These are phyloP conservation scores for Ernsta delagoae DNA, from an alignment of 2,888 invertebrate species.

Conservation along the genomic window DNA sequence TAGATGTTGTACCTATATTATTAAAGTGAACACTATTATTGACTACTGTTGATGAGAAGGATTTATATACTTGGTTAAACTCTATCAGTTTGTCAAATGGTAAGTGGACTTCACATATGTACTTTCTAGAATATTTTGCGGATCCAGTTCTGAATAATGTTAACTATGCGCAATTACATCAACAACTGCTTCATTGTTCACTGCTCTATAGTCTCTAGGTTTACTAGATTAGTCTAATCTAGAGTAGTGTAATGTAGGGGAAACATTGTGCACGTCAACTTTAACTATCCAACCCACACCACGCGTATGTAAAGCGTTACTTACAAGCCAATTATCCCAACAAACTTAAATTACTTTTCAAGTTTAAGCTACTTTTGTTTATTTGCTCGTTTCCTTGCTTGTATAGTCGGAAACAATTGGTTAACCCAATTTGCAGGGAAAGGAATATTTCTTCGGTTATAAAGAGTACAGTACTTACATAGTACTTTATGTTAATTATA, in stretches of 20 bases:
- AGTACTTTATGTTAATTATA: neutral
- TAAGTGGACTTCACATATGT: no score
- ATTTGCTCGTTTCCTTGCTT: neutral
- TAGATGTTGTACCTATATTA: no score
- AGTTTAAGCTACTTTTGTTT: conserved; percentile 5
- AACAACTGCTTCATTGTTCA: no score
- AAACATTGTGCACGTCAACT: neutral
- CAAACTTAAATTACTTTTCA: conserved; percentile 10
- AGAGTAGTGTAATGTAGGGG: neutral
- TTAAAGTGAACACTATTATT: no score
- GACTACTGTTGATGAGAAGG: no score
- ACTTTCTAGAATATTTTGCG: no score
- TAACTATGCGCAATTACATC: no score
- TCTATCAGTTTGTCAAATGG: no score
- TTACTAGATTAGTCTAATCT: neutral
- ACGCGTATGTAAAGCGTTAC: neutral
- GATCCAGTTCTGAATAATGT: no score
- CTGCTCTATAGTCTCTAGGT: neutral
- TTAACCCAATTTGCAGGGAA: neutral
- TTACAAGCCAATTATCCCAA: conserved; percentile 8
- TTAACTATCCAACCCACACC: neutral
- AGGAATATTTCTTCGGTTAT: neutral
- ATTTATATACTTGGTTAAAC: no score
- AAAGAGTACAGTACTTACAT: neutral
- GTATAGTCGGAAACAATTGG: neutral